These are phyloP conservation scores for Candidula unifasciata DNA, from an alignment of 2,888 invertebrate species.

Conservation along the genomic window DNA sequence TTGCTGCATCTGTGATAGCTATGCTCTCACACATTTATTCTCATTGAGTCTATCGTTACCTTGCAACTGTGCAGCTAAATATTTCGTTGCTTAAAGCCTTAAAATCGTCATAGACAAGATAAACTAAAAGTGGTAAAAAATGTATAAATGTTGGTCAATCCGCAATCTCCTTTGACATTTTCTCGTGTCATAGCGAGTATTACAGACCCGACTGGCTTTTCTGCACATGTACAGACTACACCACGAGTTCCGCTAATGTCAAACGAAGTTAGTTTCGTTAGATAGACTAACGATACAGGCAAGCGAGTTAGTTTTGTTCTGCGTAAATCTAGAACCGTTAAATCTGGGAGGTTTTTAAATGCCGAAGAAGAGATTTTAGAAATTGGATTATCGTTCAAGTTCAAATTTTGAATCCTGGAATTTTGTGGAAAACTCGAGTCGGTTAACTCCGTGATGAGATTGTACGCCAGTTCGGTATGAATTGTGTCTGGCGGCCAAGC, in stretches of 20 bases:
- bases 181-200: background rate
- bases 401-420: background rate
- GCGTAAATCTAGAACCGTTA: background rate
- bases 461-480: background rate
- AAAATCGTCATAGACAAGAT: background rate
- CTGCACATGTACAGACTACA: background rate
- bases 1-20: no score
- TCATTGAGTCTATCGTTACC: no score
- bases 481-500: background rate
- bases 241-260: background rate
- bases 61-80: no score
- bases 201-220: background rate
- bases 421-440: conserved; percentile 5
- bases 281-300: background rate
- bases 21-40: no score
- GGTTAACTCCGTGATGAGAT: background rate
- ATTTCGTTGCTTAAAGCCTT: no score
- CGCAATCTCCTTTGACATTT: background rate
- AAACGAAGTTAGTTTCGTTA: background rate
- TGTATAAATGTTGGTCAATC: background rate
- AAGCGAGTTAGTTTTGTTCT: background rate
- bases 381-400: conserved; percentile 5
- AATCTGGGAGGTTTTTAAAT: background rate
- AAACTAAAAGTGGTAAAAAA: background rate
- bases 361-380: background rate